These are phyloP conservation scores for Pheucticus melanocephalus DNA, from an alignment of 2,113 vertebrate species.

Conservation along the genomic window DNA sequence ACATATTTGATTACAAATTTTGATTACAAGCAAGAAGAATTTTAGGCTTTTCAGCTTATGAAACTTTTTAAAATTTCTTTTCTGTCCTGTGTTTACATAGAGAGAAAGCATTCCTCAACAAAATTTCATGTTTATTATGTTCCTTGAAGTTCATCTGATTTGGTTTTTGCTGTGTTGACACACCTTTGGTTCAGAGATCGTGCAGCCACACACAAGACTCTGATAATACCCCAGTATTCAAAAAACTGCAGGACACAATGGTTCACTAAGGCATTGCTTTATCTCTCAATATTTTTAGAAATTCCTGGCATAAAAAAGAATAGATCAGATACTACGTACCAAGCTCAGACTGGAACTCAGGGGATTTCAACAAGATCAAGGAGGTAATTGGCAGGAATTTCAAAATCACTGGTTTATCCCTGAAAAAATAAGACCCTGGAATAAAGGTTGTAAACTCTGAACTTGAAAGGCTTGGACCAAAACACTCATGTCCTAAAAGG, in stretches of 20 bases:
- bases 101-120: not conserved
- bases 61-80: not conserved
- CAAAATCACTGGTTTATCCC: not conserved
- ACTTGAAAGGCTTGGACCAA: not conserved
- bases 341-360: not conserved
- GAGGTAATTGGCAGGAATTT: not conserved
- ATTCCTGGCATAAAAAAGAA: not conserved
- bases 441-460: not conserved
- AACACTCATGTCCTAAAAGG: not conserved
- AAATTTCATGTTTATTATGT: not conserved
- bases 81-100: not conserved
- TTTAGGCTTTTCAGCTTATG: not conserved
- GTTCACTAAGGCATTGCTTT: not conserved
- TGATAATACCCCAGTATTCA: not conserved
- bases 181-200: not conserved
- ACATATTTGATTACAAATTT: not conserved
- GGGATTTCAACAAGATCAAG: not conserved
- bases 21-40: not conserved
- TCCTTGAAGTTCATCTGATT: not conserved
- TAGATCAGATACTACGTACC: not conserved
- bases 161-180: not conserved
- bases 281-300: not conserved
- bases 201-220: not conserved
- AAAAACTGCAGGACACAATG: not conserved
- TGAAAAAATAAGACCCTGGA: not conserved